Evolutionary conservation across 2,797 vertebrate species (phyloP).

Genomic region (Pipistrellus kuhlii): DNA sequence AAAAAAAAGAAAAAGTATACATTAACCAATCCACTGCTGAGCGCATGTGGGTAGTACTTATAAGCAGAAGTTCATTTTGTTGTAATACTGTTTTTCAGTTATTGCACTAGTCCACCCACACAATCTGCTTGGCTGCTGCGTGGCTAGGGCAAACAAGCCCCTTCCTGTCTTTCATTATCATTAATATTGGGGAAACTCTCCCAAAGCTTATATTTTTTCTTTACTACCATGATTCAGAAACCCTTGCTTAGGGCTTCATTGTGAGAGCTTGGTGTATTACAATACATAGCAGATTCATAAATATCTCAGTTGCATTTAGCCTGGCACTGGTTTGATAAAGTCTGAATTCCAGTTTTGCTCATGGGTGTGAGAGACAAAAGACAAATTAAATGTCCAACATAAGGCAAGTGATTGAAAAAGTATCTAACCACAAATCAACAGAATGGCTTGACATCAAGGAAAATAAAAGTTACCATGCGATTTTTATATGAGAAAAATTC

Average conservation of each 20-base stretch:
- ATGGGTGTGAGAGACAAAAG: neutral
- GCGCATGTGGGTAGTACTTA: neutral
- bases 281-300: neutral
- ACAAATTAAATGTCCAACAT: neutral
- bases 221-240: slow-evolving; percentile 25
- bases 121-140: neutral
- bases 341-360: neutral
- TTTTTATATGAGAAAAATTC: neutral
- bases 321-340: neutral
- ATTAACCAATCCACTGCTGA: neutral
- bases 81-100: neutral
- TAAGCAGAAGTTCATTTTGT: neutral
- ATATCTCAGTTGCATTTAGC: neutral
- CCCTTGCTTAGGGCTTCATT: neutral
- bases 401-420: neutral
- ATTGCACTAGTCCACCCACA: neutral
- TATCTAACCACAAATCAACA: neutral
- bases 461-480: neutral
- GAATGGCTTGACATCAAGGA: neutral
- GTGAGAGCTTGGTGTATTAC: neutral
- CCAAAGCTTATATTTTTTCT: neutral
- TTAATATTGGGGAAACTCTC: neutral
- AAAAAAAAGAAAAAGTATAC: slow-evolving; percentile 40
- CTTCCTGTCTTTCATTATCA: neutral
- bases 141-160: neutral